Base-by-base conservation (phyloP, 2,113 vertebrate species). In the Chunga burmeisteri region DNA sequence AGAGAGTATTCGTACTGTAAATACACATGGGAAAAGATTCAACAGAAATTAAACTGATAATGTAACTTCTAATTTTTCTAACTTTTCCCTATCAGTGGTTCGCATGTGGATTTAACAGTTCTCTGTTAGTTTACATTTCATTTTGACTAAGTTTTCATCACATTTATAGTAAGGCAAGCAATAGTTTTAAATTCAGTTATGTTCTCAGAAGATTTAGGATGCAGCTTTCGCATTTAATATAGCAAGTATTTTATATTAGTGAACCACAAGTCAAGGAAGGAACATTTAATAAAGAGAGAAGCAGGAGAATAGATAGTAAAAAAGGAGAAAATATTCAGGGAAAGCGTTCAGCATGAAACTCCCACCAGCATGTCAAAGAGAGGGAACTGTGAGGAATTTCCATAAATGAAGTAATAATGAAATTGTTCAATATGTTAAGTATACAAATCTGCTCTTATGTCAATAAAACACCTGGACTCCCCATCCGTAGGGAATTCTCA, bases 1-100 rank as follows among this genome's bases (percentile, higher is more conserved):
- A 82, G 73, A 92, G 47, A 90, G 52, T 36, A 90, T 59, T 88
- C 62, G 44, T 94, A 36, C 16, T 78, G 59, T 94, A 75, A 96
- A 63, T 72, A 90, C 74, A 94, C 77, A 88, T 4, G 38, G 25
- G 9, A 66, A 75, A 79, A 87, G 13, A 47, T 53, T 84, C 6
- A 63, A 68, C 25, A 87, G 52, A 84, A 91, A 79, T 62, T 14
- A 90, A 88, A 85, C 42, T 32, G 47, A 26, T 50, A 62, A 56
- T 8, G 23, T 56, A 74, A 73, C 11, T 20, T 84, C 16, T 36
- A 2, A 4, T 16, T 66, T 52, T 82, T 84, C 63, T 4, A 62
- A 56, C 14, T 82, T 91, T 72, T 73, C 6, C 21, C 38, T 77
- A 14, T 46, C 42, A 50, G 13, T 61, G 16, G 9, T 50, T 73